phyloP scores from a whole-genome alignment of 2,888 invertebrate genomes.

The Drosophila subquinaria region DNA sequence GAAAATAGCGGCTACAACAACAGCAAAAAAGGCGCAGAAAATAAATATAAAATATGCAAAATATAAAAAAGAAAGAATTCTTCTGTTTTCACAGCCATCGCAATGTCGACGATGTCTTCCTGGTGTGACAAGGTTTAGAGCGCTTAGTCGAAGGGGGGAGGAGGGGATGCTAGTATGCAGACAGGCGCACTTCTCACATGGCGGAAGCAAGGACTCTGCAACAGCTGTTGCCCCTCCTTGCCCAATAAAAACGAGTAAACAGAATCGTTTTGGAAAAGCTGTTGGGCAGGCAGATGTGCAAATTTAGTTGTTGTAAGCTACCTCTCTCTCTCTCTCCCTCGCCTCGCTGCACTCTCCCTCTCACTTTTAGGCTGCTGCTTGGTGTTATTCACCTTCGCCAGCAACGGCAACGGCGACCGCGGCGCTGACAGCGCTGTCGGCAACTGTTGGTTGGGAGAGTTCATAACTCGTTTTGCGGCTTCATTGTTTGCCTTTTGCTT shows the following conservation, averaged over 20 bases:
- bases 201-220: conserved; percentile 53
- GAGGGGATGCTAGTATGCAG: background rate
- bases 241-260: conserved; percentile 26
- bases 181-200: conserved; percentile 16
- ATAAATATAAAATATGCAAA: conserved; percentile 36
- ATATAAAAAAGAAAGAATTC: conserved; percentile 26
- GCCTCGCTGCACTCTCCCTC: conserved; percentile 10
- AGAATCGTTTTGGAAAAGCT: conserved; percentile 12
- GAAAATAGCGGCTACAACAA: conserved; percentile 30
- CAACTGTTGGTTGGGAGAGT: conserved; percentile 29
- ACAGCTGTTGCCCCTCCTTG: conserved; percentile 44
- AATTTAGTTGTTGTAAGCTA: conserved; percentile 29
- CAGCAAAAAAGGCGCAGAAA: conserved; percentile 24
- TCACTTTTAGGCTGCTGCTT: conserved; percentile 31
- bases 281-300: conserved; percentile 29
- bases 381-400: conserved; percentile 71
- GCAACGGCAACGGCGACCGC: conserved; percentile 12
- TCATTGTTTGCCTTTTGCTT: conserved; percentile 60
- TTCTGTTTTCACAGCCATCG: conserved; percentile 39
- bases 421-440: conserved; percentile 11
- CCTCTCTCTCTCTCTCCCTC: conserved; percentile 21
- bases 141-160: background rate
- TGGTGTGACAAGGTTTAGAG: conserved; percentile 27
- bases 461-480: conserved; percentile 73
- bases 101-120: conserved; percentile 38